Evolutionary conservation across 2,797 vertebrate species (phyloP).

Genomic region (Stomatorhinus walkeri): DNA sequence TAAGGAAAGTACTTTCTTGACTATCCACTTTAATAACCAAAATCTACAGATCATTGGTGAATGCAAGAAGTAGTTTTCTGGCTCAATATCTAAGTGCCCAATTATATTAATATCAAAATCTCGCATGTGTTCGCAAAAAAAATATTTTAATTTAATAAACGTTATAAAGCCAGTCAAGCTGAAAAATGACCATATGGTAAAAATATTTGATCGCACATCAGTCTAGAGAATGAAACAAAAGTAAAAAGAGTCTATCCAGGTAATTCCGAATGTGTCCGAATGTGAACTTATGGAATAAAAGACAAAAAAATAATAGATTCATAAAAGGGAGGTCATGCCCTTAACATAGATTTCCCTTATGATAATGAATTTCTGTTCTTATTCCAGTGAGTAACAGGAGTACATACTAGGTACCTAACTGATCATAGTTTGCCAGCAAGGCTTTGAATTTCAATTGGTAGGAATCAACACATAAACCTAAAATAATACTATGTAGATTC

Average conservation of each 20-base stretch:
- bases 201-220: not conserved
- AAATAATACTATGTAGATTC: not conserved
- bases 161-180: not conserved
- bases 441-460: slow-evolving; percentile 12
- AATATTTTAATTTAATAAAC: not conserved
- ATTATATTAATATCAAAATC: slow-evolving; percentile 5
- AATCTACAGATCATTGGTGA: not conserved
- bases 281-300: not conserved
- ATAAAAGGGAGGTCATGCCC: slow-evolving; percentile 6
- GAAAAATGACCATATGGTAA: slow-evolving; percentile 14
- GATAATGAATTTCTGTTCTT: not conserved
- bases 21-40: not conserved
- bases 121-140: not conserved
- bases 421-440: not conserved
- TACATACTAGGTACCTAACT: not conserved
- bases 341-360: not conserved
- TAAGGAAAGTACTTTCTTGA: not conserved
- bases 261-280: not conserved
- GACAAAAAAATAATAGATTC: not conserved
- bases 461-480: not conserved
- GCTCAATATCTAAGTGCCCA: not conserved
- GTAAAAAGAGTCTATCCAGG: not conserved
- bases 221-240: not conserved
- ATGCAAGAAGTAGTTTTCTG: not conserved
- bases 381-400: not conserved